Evolutionary conservation across 2,797 vertebrate species (phyloP).

Genomic region (Clarias platycephalus): DNA sequence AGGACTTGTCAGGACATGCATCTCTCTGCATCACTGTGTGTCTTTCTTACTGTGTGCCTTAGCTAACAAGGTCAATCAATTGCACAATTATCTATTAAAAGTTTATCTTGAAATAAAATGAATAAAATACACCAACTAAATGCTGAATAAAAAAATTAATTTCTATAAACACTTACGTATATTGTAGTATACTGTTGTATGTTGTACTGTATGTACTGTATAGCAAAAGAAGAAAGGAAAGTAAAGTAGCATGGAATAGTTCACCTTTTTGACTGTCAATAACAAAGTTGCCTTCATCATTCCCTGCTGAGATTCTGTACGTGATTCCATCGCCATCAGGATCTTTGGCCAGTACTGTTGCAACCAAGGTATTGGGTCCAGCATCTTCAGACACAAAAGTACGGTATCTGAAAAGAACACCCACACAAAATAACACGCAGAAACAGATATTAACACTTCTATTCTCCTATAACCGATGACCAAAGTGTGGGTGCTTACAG

Average conservation of each 20-base stretch:
- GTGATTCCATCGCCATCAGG: conserved; percentile 86
- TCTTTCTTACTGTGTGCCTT: background rate
- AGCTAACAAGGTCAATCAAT: background rate
- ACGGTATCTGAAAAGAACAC: conserved; percentile 75
- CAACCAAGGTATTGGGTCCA: conserved; percentile 84
- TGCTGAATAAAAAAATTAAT: background rate
- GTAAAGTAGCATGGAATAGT: background rate
- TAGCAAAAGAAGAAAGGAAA: background rate
- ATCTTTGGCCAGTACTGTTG: conserved; percentile 85
- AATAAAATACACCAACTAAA: background rate
- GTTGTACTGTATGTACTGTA: background rate
- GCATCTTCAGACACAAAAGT: conserved; percentile 91
- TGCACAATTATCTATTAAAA: background rate
- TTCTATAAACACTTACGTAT: background rate
- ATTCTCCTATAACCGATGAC: background rate
- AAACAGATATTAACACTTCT: background rate
- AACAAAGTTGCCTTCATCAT: conserved; percentile 85
- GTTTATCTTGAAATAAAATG: background rate
- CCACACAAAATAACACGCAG: background rate
- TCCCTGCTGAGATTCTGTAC: conserved; percentile 82
- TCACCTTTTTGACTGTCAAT: conserved; percentile 88
- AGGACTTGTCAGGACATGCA: background rate
- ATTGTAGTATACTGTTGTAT: background rate
- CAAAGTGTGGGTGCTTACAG: conserved; percentile 13
- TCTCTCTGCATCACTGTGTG: background rate